Conservation (phyloP, 2,888 invertebrate genomes). For the Heliconius erato region DNA sequence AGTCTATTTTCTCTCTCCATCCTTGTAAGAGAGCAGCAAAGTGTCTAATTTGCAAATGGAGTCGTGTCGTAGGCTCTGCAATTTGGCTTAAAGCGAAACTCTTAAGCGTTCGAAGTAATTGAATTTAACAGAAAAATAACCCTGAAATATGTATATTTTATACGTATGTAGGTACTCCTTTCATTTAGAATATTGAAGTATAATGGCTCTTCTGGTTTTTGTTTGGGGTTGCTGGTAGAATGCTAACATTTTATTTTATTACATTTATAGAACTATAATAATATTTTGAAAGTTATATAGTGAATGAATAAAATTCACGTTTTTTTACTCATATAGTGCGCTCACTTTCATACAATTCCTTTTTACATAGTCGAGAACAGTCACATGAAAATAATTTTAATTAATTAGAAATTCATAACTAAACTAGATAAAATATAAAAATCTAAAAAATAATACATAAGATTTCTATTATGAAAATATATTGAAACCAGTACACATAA, state of each 20-base stretch:
- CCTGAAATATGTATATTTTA: slow-evolving; percentile 29
- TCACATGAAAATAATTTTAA: too few relatives aligned
- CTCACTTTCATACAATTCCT: too few relatives aligned
- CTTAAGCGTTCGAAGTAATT: slow-evolving; percentile 69
- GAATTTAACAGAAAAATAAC: slow-evolving; percentile 64
- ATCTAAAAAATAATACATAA: too few relatives aligned
- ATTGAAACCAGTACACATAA: too few relatives aligned
- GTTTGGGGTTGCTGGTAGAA: background rate
- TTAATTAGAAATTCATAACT: too few relatives aligned
- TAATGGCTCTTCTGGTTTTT: slow-evolving; percentile 4
- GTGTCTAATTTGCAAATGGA: slow-evolving; percentile 84
- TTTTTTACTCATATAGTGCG: too few relatives aligned
- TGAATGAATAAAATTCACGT: background rate
- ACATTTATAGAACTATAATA: background rate
- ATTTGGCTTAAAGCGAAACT: slow-evolving; percentile 80
- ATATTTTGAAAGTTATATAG: background rate
- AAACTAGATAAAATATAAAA: too few relatives aligned
- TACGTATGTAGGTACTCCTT: slow-evolving; percentile 20
- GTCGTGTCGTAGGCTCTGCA: slow-evolving; percentile 78
- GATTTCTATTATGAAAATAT: too few relatives aligned
- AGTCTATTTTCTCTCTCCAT: slow-evolving; percentile 42
- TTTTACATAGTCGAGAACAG: too few relatives aligned
- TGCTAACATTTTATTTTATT: background rate
- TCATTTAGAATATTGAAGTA: slow-evolving; percentile 31
- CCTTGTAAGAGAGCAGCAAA: slow-evolving; percentile 54